phyloP scores from a whole-genome alignment of 2,113 vertebrate genomes.

The Physeter macrocephalus region DNA sequence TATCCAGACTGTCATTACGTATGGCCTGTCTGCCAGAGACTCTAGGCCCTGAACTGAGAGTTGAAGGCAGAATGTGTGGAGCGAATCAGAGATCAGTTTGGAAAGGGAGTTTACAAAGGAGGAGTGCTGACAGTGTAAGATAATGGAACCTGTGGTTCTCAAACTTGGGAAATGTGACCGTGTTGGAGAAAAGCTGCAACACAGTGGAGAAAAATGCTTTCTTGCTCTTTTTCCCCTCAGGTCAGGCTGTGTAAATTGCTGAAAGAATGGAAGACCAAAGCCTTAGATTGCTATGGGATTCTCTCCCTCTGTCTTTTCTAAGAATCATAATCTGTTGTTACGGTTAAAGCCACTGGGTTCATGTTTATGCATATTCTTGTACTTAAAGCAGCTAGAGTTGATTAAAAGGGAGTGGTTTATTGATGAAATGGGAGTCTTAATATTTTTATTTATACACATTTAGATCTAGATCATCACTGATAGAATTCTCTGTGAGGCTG shows the following conservation, averaged over 20 bases:
- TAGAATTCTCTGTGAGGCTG: neutral
- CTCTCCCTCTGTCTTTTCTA: neutral
- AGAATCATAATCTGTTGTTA: neutral
- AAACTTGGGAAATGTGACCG: neutral
- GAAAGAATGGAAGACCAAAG: neutral
- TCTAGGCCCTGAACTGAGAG: neutral
- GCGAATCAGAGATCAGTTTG: neutral
- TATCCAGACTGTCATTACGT: slow-evolving; percentile 36
- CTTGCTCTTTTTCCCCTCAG: slow-evolving; percentile 5
- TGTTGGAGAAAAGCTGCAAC: neutral
- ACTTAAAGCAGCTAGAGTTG: neutral
- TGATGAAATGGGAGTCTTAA: neutral
- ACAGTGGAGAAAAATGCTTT: neutral
- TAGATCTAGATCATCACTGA: neutral
- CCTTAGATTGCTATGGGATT: neutral
- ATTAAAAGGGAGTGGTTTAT: neutral
- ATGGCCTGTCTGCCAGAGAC: neutral
- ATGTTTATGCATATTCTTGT: neutral
- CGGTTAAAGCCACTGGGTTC: neutral
- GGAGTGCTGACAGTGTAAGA: neutral
- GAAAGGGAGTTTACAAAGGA: slow-evolving; percentile 35
- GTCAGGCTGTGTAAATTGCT: slow-evolving; percentile 45
- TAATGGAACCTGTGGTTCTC: neutral
- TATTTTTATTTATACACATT: neutral
- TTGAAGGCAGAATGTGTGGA: neutral